Conservation (phyloP, 2,888 invertebrate species). For the Hedychridium roseum region DNA sequence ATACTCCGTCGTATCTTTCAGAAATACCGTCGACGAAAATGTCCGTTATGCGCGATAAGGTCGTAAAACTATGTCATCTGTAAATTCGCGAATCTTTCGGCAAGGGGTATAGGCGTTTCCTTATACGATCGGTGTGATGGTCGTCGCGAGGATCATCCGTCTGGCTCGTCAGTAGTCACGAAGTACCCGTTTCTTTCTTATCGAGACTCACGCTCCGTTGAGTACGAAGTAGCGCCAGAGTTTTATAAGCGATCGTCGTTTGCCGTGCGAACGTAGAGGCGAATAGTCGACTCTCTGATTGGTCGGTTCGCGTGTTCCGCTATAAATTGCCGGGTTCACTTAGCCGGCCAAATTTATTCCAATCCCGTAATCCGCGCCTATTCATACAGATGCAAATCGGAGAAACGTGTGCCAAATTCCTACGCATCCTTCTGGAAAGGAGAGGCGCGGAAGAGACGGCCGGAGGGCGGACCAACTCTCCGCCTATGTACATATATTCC, state of each 20-base stretch:
- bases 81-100: too few relatives aligned
- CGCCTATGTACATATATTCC: not conserved
- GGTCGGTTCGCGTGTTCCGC: conserved; percentile 25
- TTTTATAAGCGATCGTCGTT: too few relatives aligned
- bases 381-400: conserved; percentile 50
- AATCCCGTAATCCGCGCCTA: conserved; percentile 50
- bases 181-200: not conserved
- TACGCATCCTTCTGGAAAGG: conserved; percentile 47
- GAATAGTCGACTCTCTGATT: too few relatives aligned
- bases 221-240: not conserved
- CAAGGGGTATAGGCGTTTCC: too few relatives aligned
- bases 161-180: not conserved
- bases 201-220: conserved; percentile 1
- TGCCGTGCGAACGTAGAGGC: too few relatives aligned
- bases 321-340: conserved; percentile 47
- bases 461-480: not conserved
- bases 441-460: not conserved
- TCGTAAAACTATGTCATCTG: too few relatives aligned
- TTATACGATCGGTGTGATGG: conserved; percentile 6
- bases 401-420: conserved; percentile 50
- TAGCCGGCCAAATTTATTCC: conserved; percentile 47
- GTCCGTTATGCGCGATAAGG: too few relatives aligned
- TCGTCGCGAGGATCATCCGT: not conserved
- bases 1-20: too few relatives aligned
- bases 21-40: too few relatives aligned